phyloP scores from a whole-genome alignment of 2,888 invertebrate species.

The Pemphredon lugubris region DNA sequence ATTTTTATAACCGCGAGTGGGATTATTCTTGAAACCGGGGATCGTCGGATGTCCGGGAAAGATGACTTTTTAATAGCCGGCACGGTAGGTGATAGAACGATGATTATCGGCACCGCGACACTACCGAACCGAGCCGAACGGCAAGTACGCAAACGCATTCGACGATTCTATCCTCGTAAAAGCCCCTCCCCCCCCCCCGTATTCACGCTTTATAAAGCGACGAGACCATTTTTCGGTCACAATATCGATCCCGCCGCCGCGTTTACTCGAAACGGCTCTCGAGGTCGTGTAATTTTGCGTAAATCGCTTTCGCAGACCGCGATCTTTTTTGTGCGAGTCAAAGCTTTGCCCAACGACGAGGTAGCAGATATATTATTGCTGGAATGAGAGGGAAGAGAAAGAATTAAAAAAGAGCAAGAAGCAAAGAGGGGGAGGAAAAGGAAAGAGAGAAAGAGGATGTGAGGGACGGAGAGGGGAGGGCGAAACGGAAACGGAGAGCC shows the following conservation, averaged over 20 bases:
- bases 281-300: constrained; percentile 46
- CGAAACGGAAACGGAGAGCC: constrained; percentile 7
- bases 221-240: constrained; percentile 33
- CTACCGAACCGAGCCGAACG: not conserved
- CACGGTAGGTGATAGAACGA: not conserved
- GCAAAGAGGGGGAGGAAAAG: not conserved
- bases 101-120: too few relatives aligned
- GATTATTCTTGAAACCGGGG: too few relatives aligned
- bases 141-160: not conserved
- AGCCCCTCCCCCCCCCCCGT: not conserved
- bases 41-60: too few relatives aligned
- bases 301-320: constrained; percentile 49
- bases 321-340: constrained; percentile 40
- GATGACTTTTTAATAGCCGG: too few relatives aligned
- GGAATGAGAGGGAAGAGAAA: constrained; percentile 39
- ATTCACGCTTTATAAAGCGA: constrained; percentile 19
- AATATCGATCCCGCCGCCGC: constrained; percentile 15
- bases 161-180: not conserved
- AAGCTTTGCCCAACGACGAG: constrained; percentile 23
- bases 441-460: constrained; percentile 33
- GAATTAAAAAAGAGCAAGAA: constrained; percentile 20
- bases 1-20: too few relatives aligned
- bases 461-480: constrained; percentile 17
- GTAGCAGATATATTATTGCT: constrained; percentile 54
- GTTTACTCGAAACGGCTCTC: constrained; percentile 33